Evolutionary conservation across 2,888 invertebrate species (phyloP).

Genomic region (Pristionchus arcanus): DNA sequence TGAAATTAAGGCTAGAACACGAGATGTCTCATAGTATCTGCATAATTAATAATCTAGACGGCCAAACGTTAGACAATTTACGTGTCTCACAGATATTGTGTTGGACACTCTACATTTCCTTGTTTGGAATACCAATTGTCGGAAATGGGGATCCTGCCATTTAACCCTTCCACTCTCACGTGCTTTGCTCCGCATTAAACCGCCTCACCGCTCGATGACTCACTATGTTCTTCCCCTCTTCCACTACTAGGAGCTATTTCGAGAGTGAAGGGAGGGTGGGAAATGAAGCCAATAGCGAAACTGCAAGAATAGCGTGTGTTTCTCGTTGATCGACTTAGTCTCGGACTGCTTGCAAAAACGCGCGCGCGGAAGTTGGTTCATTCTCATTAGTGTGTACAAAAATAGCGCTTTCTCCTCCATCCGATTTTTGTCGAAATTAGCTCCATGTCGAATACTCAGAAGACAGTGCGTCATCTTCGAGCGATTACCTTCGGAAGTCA

Average conservation of each 20-base stretch:
- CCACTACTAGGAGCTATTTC: not conserved
- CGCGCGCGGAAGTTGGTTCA: conserved; percentile 12
- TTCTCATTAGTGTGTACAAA: conserved; percentile 7
- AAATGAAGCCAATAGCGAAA: not conserved
- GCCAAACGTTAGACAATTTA: not conserved
- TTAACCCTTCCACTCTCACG: not conserved
- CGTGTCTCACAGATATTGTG: not conserved
- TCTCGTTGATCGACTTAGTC: conserved; percentile 44
- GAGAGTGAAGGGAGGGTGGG: not conserved
- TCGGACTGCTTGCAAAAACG: conserved; percentile 20
- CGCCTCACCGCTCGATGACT: not conserved
- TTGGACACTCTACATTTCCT: not conserved
- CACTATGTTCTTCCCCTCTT: not conserved
- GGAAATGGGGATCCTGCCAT: not conserved
- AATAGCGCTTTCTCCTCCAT: not conserved
- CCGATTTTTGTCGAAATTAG: not conserved
- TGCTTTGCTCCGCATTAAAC: not conserved
- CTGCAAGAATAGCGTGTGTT: conserved; percentile 15
- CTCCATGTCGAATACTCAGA: not conserved
- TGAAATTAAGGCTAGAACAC: not conserved
- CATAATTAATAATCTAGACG: not conserved
- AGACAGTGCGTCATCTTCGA: not conserved
- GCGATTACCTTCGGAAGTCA: not conserved
- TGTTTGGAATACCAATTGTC: not conserved
- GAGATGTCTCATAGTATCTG: not conserved